These are phyloP conservation scores for Cylindroiulus punctatus DNA, from an alignment of 2,888 invertebrate genomes.

Conservation along the genomic window DNA sequence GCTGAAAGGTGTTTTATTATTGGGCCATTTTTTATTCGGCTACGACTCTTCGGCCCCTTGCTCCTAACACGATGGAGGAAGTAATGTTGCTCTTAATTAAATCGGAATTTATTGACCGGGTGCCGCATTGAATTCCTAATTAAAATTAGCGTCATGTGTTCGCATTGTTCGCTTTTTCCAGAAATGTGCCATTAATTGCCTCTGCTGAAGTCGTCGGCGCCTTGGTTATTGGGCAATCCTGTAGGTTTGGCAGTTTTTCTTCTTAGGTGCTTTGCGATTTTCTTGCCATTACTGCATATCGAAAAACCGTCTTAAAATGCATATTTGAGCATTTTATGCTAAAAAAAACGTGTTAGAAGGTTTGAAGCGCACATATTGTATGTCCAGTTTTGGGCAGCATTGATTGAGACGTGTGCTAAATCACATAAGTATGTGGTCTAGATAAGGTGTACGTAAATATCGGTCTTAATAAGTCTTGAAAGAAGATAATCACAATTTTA, in stretches of 20 bases:
- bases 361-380: too few species aligned
- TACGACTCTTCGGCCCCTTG: neutral
- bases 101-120: slow-evolving; percentile 21
- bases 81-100: slow-evolving; percentile 15
- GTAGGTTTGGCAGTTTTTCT: neutral
- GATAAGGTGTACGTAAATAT: too few species aligned
- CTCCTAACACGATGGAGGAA: neutral
- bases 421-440: too few species aligned
- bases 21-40: neutral
- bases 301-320: too few species aligned
- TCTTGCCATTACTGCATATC: too few species aligned
- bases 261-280: neutral
- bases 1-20: slow-evolving; percentile 38
- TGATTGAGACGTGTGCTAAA: too few species aligned
- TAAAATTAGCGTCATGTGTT: neutral
- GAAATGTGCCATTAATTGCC: slow-evolving; percentile 26
- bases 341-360: too few species aligned
- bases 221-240: neutral
- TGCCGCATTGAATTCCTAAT: slow-evolving; percentile 12
- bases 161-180: neutral
- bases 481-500: too few species aligned
- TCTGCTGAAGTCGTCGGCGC: neutral
- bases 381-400: too few species aligned
- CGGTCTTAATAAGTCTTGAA: too few species aligned
- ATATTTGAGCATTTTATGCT: too few species aligned